Evolutionary conservation across 2,797 vertebrate species (phyloP).

Genomic region (Sebastes hubbsi): DNA sequence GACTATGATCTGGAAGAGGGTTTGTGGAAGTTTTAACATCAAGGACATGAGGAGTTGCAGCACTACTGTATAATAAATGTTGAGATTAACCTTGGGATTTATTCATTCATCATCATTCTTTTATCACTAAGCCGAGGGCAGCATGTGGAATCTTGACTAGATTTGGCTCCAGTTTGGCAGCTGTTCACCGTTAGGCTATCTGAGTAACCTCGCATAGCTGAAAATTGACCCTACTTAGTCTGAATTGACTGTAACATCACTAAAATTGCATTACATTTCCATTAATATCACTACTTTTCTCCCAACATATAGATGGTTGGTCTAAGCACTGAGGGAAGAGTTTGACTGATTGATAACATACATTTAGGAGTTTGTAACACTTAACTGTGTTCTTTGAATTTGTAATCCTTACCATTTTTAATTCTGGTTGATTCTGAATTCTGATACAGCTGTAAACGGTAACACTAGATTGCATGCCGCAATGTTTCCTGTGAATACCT

Average conservation of each 20-base stretch:
- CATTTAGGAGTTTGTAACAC: background rate
- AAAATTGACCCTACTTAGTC: background rate
- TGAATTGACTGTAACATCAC: background rate
- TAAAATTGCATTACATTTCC: background rate
- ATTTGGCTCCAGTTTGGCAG: slow-evolving; percentile 3
- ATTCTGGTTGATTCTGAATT: background rate
- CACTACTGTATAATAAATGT: slow-evolving; percentile 37
- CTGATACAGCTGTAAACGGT: no score
- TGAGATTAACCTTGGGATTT: slow-evolving; percentile 59
- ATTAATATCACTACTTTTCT: background rate
- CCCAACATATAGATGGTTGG: background rate
- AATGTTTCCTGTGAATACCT: background rate
- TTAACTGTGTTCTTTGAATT: background rate
- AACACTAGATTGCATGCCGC: background rate
- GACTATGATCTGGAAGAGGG: slow-evolving; percentile 2
- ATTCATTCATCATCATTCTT: slow-evolving; percentile 60
- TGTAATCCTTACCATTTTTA: background rate
- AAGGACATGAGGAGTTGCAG: slow-evolving; percentile 19
- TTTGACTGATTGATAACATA: background rate
- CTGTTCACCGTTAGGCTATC: background rate
- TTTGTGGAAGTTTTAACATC: slow-evolving; percentile 16
- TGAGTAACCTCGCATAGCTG: background rate
- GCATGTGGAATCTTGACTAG: background rate
- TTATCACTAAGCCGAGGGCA: slow-evolving; percentile 24
- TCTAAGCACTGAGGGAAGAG: background rate